Percentiles rank a stretch among this genome's conserved stretches.
These are phyloP conservation scores for Drosophila bocqueti DNA, from an alignment of 1,140 invertebrate species.

Conservation along the genomic window DNA sequence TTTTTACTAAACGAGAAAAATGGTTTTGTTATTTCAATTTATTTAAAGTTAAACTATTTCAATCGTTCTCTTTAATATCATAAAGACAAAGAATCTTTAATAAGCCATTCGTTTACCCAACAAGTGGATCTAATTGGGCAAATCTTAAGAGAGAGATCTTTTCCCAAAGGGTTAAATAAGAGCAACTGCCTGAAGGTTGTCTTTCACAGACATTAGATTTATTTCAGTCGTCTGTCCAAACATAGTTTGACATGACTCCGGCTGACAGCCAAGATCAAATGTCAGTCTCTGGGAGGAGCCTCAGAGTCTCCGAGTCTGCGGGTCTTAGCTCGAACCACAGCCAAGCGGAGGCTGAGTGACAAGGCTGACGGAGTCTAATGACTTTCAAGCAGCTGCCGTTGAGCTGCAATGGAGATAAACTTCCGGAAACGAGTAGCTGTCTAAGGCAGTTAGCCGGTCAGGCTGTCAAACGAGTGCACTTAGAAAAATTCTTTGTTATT, in stretches of 20 bases:
- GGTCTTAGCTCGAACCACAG: constrained; percentile 28
- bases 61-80: too few relatives aligned
- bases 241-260: constrained; percentile 50
- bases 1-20: too few relatives aligned
- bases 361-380: constrained; percentile 58
- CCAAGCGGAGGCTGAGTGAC: constrained; percentile 46
- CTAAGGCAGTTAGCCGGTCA: constrained; percentile 34
- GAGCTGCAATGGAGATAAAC: constrained; percentile 50
- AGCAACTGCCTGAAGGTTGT: constrained; percentile 15
- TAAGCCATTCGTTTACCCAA: background rate
- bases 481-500: background rate
- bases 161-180: constrained; percentile 27
- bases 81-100: too few relatives aligned
- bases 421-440: constrained; percentile 76
- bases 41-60: too few relatives aligned
- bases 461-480: constrained; percentile 39
- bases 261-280: constrained; percentile 52
- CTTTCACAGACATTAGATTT: constrained; percentile 29
- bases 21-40: too few relatives aligned
- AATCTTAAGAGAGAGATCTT: constrained; percentile 1
- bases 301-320: constrained; percentile 2
- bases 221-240: constrained; percentile 43
- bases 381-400: constrained; percentile 59
- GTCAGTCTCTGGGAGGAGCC: constrained; percentile 24
- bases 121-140: constrained; percentile 18